These are phyloP conservation scores for Orestias chungarensis DNA, from an alignment of 2,797 vertebrate species.

Conservation along the genomic window DNA sequence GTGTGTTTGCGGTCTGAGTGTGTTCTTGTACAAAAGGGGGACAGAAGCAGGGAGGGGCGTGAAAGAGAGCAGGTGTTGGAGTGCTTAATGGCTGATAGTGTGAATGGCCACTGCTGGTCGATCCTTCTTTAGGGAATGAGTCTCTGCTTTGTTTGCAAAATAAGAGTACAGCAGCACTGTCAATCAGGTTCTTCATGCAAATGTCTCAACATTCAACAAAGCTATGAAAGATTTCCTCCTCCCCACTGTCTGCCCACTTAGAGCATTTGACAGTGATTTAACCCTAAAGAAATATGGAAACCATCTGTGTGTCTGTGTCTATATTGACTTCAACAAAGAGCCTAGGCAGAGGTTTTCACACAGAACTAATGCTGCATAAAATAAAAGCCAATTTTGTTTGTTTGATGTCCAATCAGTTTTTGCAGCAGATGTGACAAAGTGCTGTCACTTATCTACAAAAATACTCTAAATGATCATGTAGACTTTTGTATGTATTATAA, in stretches of 20 bases:
- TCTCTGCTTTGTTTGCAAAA: constrained; percentile 71
- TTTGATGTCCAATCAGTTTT: constrained; percentile 4
- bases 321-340: constrained; percentile 55
- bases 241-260: constrained; percentile 32
- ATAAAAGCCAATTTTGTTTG: constrained; percentile 5
- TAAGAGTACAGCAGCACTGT: constrained; percentile 61
- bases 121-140: constrained; percentile 64
- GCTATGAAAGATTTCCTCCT: constrained; percentile 54
- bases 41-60: constrained; percentile 26
- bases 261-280: constrained; percentile 57
- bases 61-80: constrained; percentile 82
- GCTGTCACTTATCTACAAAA: background rate
- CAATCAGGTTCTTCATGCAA: constrained; percentile 58
- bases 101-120: constrained; percentile 65
- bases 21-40: constrained; percentile 52
- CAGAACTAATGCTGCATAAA: constrained; percentile 26
- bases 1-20: constrained; percentile 36
- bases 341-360: constrained; percentile 42
- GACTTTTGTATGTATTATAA: background rate
- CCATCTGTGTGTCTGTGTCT: constrained; percentile 66
- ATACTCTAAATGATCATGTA: background rate
- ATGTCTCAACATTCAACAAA: constrained; percentile 55
- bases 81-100: constrained; percentile 70
- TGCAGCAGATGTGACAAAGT: background rate
- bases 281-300: constrained; percentile 49